A percentile compares a stretch with the other conserved stretches of the same genome.
Evolutionary conservation across 2,113 vertebrate genomes (phyloP).

Genomic region (Felis catus): DNA sequence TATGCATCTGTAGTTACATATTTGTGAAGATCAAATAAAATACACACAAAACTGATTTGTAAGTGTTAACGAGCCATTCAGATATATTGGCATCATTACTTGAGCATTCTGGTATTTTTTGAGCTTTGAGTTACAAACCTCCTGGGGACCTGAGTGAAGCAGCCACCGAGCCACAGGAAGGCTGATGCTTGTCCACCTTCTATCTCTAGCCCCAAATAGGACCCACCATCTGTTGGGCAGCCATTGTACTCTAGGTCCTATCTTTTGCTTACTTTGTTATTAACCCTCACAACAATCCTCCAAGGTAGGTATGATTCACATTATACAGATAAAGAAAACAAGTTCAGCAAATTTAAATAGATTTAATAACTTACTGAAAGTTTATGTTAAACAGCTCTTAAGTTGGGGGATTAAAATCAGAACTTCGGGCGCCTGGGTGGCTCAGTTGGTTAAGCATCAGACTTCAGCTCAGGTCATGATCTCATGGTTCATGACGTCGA

Average conservation of each 20-base stretch:
- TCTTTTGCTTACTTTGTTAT: background rate
- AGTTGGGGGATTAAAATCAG: background rate
- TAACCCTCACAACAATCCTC: background rate
- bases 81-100: background rate
- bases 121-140: background rate
- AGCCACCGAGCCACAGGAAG: background rate
- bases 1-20: background rate
- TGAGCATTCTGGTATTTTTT: background rate
- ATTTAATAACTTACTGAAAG: background rate
- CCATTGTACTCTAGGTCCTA: background rate
- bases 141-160: background rate
- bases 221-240: background rate
- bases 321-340: background rate
- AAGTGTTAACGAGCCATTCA: background rate
- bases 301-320: background rate
- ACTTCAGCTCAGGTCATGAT: no score
- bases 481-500: no score
- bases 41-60: background rate
- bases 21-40: slow-evolving; percentile 7
- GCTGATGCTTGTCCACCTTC: background rate
- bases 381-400: background rate
- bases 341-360: background rate
- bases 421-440: background rate
- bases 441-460: no score
- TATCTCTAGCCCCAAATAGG: background rate